Conservation (phyloP, 2,113 vertebrate genomes). For the Leucoraja erinaceus region DNA sequence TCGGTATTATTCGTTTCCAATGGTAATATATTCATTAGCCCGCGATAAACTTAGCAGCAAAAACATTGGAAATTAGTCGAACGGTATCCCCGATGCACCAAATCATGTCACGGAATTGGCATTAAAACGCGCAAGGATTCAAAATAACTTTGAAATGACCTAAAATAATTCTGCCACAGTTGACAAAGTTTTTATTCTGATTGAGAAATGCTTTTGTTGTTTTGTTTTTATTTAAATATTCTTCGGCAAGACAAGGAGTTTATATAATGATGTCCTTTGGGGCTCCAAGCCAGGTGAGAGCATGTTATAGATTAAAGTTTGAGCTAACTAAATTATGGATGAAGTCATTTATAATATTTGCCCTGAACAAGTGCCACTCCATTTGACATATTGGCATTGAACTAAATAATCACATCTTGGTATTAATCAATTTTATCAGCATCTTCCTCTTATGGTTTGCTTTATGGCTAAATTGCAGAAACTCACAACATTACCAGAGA, state of each 20-base stretch:
- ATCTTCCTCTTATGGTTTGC: neutral
- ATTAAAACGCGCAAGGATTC: neutral
- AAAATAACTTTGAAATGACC: neutral
- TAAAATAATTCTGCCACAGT: neutral
- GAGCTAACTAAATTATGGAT: neutral
- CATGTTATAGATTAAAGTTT: neutral
- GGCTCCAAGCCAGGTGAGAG: neutral
- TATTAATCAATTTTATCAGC: neutral
- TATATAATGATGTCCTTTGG: neutral
- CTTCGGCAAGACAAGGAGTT: neutral
- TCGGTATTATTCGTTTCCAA: neutral
- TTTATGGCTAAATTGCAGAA: neutral
- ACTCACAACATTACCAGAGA: neutral
- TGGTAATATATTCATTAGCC: neutral
- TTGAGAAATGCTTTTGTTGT: neutral
- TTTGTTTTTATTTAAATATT: neutral
- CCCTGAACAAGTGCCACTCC: neutral
- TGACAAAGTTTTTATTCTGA: neutral
- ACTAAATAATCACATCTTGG: neutral
- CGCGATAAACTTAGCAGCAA: neutral
- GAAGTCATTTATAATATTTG: neutral
- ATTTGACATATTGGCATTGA: neutral
- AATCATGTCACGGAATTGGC: neutral
- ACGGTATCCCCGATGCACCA: neutral
- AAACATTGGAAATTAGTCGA: neutral